phyloP scores from a whole-genome alignment of 2,888 invertebrate species.

The Theretra japonica region DNA sequence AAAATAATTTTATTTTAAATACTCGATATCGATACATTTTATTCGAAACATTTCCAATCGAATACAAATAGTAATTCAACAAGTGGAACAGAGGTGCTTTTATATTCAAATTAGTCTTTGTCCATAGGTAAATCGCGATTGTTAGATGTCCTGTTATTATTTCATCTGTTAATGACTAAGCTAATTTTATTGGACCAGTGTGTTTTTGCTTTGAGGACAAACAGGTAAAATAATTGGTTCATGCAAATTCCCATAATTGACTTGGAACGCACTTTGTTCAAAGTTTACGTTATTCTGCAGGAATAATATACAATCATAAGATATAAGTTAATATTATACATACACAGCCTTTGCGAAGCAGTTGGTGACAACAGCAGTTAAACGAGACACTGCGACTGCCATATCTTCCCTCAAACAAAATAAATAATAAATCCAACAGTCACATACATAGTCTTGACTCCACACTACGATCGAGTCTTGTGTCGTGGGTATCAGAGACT shows the following conservation, averaged over 20 bases:
- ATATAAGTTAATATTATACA: no score
- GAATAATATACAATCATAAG: no score
- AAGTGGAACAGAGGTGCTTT: conserved; percentile 42
- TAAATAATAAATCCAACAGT: no score
- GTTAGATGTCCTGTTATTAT: conserved; percentile 49
- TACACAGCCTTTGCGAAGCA: no score
- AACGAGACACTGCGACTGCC: no score
- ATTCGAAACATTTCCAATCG: background rate
- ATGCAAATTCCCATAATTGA: conserved; percentile 24
- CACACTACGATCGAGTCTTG: no score
- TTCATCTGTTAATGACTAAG: conserved; percentile 40
- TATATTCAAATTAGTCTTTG: conserved; percentile 79
- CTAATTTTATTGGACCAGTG: conserved; percentile 44
- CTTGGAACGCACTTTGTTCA: background rate
- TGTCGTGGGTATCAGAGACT: no score
- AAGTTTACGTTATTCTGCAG: background rate
- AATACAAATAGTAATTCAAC: background rate
- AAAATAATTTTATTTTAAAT: no score
- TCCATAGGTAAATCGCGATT: conserved; percentile 56
- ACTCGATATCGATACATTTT: background rate
- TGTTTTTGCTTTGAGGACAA: conserved; percentile 18
- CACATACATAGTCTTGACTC: no score
- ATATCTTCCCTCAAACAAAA: no score
- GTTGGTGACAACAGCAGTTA: no score
- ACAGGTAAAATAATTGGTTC: conserved; percentile 33